Evolutionary conservation across 1,140 invertebrate genomes (phyloP).

Genomic region (Arion vulgaris): DNA sequence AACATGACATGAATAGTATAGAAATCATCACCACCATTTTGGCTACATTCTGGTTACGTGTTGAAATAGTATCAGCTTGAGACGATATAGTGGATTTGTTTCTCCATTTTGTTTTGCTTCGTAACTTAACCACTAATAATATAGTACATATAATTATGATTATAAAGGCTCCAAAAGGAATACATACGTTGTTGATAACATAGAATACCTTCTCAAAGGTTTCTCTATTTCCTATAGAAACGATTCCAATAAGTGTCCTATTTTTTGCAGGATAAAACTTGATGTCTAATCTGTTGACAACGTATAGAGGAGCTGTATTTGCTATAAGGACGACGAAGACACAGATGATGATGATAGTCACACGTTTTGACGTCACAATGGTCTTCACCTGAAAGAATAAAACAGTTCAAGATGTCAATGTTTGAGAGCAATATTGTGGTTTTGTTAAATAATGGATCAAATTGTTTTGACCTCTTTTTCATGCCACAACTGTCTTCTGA

Average conservation of each 20-base stretch:
- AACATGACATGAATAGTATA: conserved; percentile 4
- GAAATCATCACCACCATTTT: conserved; percentile 8
- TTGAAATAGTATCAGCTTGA: too few relatives aligned
- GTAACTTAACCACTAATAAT: background rate
- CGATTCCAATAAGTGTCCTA: background rate
- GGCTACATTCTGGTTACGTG: background rate
- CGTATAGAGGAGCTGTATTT: background rate
- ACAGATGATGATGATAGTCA: background rate
- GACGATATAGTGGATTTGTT: background rate
- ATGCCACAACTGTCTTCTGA: too few relatives aligned
- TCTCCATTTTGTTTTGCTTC: conserved; percentile 12
- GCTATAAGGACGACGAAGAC: background rate
- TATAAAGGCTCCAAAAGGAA: background rate
- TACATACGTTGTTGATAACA: background rate
- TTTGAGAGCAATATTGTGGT: too few relatives aligned
- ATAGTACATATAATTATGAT: conserved; percentile 6
- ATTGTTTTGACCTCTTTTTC: too few relatives aligned
- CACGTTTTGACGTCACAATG: too few relatives aligned
- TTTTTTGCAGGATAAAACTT: background rate
- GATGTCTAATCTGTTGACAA: background rate
- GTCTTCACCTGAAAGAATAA: too few relatives aligned
- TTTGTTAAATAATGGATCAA: too few relatives aligned
- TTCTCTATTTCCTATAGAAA: background rate
- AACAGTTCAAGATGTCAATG: too few relatives aligned
- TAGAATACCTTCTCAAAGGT: background rate